Conservation (phyloP, 2,113 vertebrate genomes). For the Corythaixoides concolor region DNA sequence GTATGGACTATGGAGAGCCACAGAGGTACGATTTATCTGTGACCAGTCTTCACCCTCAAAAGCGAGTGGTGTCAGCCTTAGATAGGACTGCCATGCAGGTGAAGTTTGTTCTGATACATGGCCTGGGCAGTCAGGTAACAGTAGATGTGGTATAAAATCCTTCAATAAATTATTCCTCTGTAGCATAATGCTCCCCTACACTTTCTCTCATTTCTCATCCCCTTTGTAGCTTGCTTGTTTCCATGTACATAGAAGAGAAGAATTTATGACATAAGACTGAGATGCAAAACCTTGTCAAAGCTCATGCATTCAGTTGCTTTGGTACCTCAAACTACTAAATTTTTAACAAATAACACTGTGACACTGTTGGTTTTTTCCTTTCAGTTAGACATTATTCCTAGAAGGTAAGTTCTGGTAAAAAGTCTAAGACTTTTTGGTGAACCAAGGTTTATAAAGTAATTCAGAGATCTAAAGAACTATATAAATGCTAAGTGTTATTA, state of each 20-base stretch:
- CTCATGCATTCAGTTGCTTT: background rate
- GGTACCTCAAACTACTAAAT: background rate
- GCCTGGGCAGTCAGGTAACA: background rate
- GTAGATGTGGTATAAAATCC: background rate
- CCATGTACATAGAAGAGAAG: background rate
- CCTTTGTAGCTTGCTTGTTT: background rate
- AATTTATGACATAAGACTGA: background rate
- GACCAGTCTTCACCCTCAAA: background rate
- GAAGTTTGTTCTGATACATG: background rate
- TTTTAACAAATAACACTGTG: background rate
- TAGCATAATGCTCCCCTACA: background rate
- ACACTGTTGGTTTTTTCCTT: background rate
- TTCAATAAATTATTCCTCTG: background rate
- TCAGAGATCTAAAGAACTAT: background rate
- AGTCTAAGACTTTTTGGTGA: background rate
- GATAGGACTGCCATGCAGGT: accelerated
- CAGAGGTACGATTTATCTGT: background rate
- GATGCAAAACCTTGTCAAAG: background rate
- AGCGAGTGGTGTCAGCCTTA: background rate
- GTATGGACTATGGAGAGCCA: background rate
- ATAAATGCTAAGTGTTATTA: constrained; percentile 24
- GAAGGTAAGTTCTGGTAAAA: background rate
- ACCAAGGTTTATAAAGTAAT: background rate
- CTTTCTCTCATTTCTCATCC: background rate
- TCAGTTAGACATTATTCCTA: background rate